Conservation (phyloP, 2,113 vertebrate genomes). For the Poeciliopsis occidentalis region DNA sequence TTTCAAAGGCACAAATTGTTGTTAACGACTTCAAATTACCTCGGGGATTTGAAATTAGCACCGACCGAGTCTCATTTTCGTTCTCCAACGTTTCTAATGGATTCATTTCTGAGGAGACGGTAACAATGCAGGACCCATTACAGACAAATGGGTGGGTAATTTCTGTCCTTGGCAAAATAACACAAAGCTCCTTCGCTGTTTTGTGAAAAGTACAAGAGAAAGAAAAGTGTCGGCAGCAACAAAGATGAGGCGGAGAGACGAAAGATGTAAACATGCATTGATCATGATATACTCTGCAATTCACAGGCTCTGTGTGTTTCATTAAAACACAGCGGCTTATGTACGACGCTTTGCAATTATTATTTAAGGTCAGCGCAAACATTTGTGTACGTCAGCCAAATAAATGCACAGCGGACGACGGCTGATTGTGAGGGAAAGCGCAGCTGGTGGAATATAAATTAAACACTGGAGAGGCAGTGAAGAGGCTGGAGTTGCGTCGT, state of each 20-base stretch:
- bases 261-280: constrained; percentile 9
- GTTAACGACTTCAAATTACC: constrained; percentile 60
- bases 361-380: background rate
- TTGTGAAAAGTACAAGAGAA: constrained; percentile 3
- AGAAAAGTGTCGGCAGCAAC: background rate
- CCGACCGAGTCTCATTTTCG: constrained; percentile 45
- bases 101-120: constrained; percentile 52
- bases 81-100: constrained; percentile 57
- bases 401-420: background rate
- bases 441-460: background rate
- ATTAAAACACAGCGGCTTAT: background rate
- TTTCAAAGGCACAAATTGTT: constrained; percentile 64
- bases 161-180: constrained; percentile 35
- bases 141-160: constrained; percentile 47
- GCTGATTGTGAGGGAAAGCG: background rate
- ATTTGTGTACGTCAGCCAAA: background rate
- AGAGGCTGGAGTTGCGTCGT: background rate
- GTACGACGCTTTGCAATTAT: background rate
- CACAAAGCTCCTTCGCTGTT: constrained; percentile 28
- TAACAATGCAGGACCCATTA: constrained; percentile 47
- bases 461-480: background rate
- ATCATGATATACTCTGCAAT: background rate
- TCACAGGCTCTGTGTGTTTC: background rate
- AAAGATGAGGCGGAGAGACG: background rate
- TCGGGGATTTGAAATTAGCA: constrained; percentile 52